A percentile compares a stretch with the other conserved stretches of the same genome.
phyloP scores from a whole-genome alignment of 1,140 invertebrate species.

The Samia ricini region DNA sequence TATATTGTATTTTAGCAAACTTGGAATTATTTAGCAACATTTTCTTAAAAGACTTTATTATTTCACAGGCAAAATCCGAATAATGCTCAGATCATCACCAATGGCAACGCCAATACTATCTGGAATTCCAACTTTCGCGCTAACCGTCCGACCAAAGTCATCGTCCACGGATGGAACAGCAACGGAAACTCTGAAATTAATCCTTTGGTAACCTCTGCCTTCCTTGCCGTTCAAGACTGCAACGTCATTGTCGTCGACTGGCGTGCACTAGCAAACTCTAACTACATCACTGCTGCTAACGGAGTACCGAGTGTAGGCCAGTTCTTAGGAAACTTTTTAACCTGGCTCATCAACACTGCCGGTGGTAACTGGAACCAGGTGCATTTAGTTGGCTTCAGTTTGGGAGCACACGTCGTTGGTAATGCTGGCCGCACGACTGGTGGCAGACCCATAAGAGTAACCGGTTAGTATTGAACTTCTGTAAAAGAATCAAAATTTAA shows the following conservation, averaged over 20 bases:
- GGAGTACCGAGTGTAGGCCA: constrained; percentile 70
- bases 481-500: too few relatives aligned
- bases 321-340: constrained; percentile 62
- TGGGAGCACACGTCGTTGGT: constrained; percentile 93
- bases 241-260: constrained; percentile 84
- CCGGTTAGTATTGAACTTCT: constrained; percentile 20
- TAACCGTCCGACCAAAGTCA: constrained; percentile 31
- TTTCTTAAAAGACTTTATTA: neutral
- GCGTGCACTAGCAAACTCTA: constrained; percentile 76
- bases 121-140: constrained; percentile 37
- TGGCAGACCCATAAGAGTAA: constrained; percentile 22
- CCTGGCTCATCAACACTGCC: constrained; percentile 52
- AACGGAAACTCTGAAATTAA: constrained; percentile 39
- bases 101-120: constrained; percentile 40
- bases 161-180: constrained; percentile 55
- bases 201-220: constrained; percentile 44
- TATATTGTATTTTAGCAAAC: too few relatives aligned
- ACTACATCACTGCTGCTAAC: constrained; percentile 66
- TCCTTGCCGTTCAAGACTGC: constrained; percentile 66
- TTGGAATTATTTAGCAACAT: too few relatives aligned
- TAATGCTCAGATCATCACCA: constrained; percentile 35
- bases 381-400: constrained; percentile 91
- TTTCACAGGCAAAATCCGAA: constrained; percentile 39
- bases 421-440: constrained; percentile 78
- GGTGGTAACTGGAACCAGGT: constrained; percentile 73